Base-by-base conservation (phyloP, 2,113 vertebrate genomes). In the Eurystomus gularis region DNA sequence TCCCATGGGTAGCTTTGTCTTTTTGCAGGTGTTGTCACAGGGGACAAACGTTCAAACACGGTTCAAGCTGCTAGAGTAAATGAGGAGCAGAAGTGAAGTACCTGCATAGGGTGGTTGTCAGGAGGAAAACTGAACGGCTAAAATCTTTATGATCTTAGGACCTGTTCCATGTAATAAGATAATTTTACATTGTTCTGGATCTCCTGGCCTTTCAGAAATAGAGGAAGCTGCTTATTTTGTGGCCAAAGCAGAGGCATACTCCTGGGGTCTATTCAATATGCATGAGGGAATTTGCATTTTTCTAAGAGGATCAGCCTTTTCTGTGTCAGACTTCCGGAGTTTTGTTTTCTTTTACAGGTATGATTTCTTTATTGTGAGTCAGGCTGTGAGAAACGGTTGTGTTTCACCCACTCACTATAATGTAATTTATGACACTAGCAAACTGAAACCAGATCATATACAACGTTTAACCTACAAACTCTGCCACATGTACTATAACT, bases 401-500 rank as follows among this genome's bases (percentile, higher is more conserved):
- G 98, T 99, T 2, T 91, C 98, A 1, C 99, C 99, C 4, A 99
- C 99, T 1, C 99, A 99, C 49, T 99, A 99, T 94, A 99, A 99
- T 0, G 99, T 99, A 0, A 97, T 99, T 69, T 99, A 99, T 5
- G 99, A 99, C 97, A 99, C 73, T 55, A 99, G 98, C 7, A 98
- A 98, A 57, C 97, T 99, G 88, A 99, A 99, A 85, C 99, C 99
- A 0, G 99, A 99, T 95, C 98, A 99, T 17, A 97, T 99, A 94
- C 99, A 99, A 96, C 97, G 99, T 78, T 97, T 99, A 4, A 99
- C 99, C 7, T 99, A 99, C 97, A 99, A 99, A 68, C 97, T 99
- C 7, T 99, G 99, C 79, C 99, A 99, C 87, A 90, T 99, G 98
- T 99, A 99, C 92, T 99, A 99, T 90, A 99, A 99, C 97, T 99